Base-by-base conservation (phyloP, 2,113 vertebrate genomes). In the Jacana jacana region DNA sequence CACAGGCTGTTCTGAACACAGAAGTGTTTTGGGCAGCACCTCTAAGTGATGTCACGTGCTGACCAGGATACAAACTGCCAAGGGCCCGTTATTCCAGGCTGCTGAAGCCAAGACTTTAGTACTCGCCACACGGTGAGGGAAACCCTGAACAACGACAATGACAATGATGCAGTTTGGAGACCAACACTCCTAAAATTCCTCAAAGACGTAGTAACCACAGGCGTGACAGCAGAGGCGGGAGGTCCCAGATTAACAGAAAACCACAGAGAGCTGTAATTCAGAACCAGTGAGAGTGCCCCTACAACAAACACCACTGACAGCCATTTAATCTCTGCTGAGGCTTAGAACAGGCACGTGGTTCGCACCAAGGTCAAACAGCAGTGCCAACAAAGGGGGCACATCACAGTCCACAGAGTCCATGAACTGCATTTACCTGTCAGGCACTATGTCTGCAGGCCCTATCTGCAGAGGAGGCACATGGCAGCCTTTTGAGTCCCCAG, bases 401-500 rank as follows among this genome's bases (percentile, higher is more conserved):
- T 4, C 63, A 76, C 49, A 70, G 83, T 22, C 27, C 81, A 80
- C 11, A 75, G 39, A n/a, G 78, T n/a, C 85, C 85, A 44, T 4
- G 40, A 42, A 39, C 73, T 0, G 2, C 17, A 10, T 33, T 39
- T 33, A 16, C 71, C 28, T 49, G n/a, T 17, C 58, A 39, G 72
- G 71, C 52, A 63, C 81, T 7, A 19, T 9, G 17, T 37, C 79
- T 39, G 54, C 66, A 33, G 37, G 35, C 30, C 7, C 0, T 1
- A 8, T 0, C 2, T 1, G 28, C 9, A n/a, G 44, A 77, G 4
- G 35, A 11, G 33, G 11, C 33, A 58, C 24, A 9, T 0, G 0
- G 4, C 68, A 73, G 54, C 35, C 24, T 4, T 7, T 7, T 2
- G 3, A 57, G 27, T 3, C 58, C 44, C 65, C 27, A 11, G 23